Conservation (phyloP, 2,113 vertebrate genomes). For the Syngnathus floridae region DNA sequence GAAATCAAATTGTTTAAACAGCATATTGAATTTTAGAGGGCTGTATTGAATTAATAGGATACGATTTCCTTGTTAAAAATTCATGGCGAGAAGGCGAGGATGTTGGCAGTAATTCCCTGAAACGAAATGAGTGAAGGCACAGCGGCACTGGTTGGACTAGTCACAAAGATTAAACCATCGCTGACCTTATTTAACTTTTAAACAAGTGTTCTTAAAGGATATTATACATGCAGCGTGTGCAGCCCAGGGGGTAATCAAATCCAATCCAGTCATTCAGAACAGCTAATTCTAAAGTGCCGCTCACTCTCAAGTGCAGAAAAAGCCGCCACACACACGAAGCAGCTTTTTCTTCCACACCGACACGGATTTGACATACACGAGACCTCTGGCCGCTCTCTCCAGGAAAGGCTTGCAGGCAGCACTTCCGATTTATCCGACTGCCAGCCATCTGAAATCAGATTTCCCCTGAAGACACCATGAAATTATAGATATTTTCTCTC, state of each 20-base stretch:
- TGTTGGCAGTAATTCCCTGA: slow-evolving; percentile 55
- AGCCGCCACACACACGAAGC: not conserved
- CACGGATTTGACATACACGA: slow-evolving; percentile 35
- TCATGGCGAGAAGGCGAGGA: slow-evolving; percentile 52
- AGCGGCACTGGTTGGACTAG: slow-evolving; percentile 26
- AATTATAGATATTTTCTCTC: slow-evolving; percentile 75
- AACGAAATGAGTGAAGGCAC: slow-evolving; percentile 18
- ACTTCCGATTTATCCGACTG: slow-evolving; percentile 76
- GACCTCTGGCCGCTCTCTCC: slow-evolving; percentile 57
- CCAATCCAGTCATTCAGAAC: slow-evolving; percentile 33
- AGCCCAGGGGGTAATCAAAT: slow-evolving; percentile 31
- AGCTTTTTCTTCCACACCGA: slow-evolving; percentile 14
- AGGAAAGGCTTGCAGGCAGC: slow-evolving; percentile 63
- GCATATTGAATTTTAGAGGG: slow-evolving; percentile 60
- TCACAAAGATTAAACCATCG: slow-evolving; percentile 11
- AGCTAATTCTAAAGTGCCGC: slow-evolving; percentile 7
- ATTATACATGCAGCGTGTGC: slow-evolving; percentile 23
- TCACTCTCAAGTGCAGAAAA: slow-evolving; percentile 5
- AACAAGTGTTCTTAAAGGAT: slow-evolving; percentile 33
- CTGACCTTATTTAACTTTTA: slow-evolving; percentile 45
- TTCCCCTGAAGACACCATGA: slow-evolving; percentile 77
- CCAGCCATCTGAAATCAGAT: slow-evolving; percentile 76
- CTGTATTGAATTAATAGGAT: slow-evolving; percentile 64
- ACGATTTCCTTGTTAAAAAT: slow-evolving; percentile 65
- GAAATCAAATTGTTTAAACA: slow-evolving; percentile 68